A percentile compares a stretch with the other conserved stretches of the same genome.
Evolutionary conservation across 1,140 invertebrate species (phyloP).

Genomic region (Drosophila lowei): DNA sequence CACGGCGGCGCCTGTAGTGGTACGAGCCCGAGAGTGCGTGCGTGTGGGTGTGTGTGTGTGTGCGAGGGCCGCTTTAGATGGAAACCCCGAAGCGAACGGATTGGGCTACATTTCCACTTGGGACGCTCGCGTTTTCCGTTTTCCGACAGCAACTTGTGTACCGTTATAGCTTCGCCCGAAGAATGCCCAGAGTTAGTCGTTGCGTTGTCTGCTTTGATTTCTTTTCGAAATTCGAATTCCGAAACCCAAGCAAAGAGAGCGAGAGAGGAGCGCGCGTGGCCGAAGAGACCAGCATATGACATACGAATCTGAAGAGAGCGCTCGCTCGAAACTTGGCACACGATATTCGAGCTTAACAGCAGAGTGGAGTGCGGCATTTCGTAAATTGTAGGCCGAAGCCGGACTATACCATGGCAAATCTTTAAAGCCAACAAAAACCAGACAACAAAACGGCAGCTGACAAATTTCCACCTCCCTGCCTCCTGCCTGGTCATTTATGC

Average conservation of each 20-base stretch:
- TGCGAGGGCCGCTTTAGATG: slow-evolving; percentile 64
- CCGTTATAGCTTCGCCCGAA: slow-evolving; percentile 78
- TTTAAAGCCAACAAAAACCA: slow-evolving; percentile 22
- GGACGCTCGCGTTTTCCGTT: slow-evolving; percentile 33
- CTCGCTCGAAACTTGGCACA: slow-evolving; percentile 51
- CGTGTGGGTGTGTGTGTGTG: slow-evolving; percentile 18
- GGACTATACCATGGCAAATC: slow-evolving; percentile 17
- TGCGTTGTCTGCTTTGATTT: slow-evolving; percentile 57
- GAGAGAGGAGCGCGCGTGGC: slow-evolving; percentile 4
- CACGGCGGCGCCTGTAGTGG: slow-evolving; percentile 26
- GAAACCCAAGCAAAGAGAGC: slow-evolving; percentile 6
- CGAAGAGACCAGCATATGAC: slow-evolving; percentile 14
- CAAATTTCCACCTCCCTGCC: slow-evolving; percentile 35
- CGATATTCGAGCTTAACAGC: slow-evolving; percentile 41
- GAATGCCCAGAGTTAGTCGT: slow-evolving; percentile 59
- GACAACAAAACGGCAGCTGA: slow-evolving; percentile 40
- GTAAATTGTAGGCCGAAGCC: slow-evolving; percentile 19
- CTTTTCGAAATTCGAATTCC: slow-evolving; percentile 46
- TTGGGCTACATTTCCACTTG: slow-evolving; percentile 75
- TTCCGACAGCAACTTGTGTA: slow-evolving; percentile 76
- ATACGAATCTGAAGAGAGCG: slow-evolving; percentile 25
- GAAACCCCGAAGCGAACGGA: slow-evolving; percentile 70
- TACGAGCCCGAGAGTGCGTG: slow-evolving; percentile 20
- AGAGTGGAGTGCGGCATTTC: slow-evolving; percentile 10
- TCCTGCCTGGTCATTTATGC: slow-evolving; percentile 45